A percentile compares a stretch with the other conserved stretches of the same genome.
These are phyloP conservation scores for Tachycineta bicolor DNA, from an alignment of 2,113 vertebrate species.

Conservation along the genomic window DNA sequence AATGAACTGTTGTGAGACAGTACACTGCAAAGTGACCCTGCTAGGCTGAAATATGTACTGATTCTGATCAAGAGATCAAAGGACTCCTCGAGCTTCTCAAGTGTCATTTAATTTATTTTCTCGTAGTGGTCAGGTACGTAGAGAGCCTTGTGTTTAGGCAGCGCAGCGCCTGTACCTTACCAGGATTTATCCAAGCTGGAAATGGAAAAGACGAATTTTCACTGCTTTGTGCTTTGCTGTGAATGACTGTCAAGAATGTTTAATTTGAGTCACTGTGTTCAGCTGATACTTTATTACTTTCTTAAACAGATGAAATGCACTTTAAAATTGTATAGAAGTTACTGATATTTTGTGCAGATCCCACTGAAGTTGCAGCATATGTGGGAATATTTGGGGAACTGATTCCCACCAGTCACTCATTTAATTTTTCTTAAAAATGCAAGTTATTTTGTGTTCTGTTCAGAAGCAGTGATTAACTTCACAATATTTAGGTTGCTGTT, in stretches of 20 bases:
- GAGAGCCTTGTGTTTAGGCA: not conserved
- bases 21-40: not conserved
- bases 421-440: not conserved
- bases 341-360: conserved; percentile 26
- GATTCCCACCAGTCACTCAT: not conserved
- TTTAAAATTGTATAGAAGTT: not conserved
- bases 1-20: not conserved
- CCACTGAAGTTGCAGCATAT: not conserved
- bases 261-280: not conserved
- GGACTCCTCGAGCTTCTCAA: not conserved
- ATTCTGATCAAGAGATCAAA: not conserved
- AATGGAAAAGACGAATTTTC: not conserved
- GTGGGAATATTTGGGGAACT: not conserved
- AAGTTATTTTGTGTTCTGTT: not conserved
- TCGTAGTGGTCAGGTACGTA: not conserved
- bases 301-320: not conserved
- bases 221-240: not conserved
- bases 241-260: not conserved
- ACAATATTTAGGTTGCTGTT: not conserved
- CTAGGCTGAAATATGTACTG: not conserved
- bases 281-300: not conserved
- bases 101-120: not conserved
- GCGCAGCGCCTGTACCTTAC: fast-evolving
- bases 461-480: not conserved
- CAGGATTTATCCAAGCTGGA: not conserved